Percentiles rank a stretch among this genome's conserved stretches.
Evolutionary conservation across 2,888 invertebrate species (phyloP).

Genomic region (Vandiemenella viatica): DNA sequence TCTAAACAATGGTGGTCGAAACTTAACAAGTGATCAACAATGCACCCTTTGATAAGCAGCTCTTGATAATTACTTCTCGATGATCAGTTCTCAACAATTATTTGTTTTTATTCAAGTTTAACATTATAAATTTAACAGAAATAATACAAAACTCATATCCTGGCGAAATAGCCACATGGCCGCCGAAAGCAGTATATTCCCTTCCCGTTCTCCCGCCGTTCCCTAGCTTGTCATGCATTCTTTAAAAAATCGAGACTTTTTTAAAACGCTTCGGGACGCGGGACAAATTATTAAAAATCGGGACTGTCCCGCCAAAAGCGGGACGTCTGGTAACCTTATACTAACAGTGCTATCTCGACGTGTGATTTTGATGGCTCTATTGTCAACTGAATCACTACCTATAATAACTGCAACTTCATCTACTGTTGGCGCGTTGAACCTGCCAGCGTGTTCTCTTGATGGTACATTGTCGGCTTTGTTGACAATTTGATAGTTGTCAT

Average conservation of each 20-base stretch:
- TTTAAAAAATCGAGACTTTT: neutral
- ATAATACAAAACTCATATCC: neutral
- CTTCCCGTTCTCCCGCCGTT: neutral
- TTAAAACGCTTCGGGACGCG: neutral
- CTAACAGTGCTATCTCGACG: no score
- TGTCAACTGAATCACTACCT: no score
- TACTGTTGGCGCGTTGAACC: no score
- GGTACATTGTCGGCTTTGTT: no score
- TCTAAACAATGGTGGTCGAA: neutral
- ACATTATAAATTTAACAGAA: neutral
- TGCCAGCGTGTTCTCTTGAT: no score
- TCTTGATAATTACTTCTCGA: neutral
- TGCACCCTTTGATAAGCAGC: neutral
- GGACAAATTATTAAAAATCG: neutral
- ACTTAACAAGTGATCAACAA: neutral
- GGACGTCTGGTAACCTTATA: neutral
- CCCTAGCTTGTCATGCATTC: neutral
- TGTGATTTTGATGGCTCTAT: no score
- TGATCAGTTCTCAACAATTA: neutral
- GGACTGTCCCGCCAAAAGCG: no score
- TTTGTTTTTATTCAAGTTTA: neutral
- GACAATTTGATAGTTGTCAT: no score
- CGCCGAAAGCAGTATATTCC: neutral
- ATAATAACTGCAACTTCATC: no score
- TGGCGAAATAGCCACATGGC: neutral